Evolutionary conservation across 2,113 vertebrate genomes (phyloP).

Genomic region (Bombycilla garrulus): DNA sequence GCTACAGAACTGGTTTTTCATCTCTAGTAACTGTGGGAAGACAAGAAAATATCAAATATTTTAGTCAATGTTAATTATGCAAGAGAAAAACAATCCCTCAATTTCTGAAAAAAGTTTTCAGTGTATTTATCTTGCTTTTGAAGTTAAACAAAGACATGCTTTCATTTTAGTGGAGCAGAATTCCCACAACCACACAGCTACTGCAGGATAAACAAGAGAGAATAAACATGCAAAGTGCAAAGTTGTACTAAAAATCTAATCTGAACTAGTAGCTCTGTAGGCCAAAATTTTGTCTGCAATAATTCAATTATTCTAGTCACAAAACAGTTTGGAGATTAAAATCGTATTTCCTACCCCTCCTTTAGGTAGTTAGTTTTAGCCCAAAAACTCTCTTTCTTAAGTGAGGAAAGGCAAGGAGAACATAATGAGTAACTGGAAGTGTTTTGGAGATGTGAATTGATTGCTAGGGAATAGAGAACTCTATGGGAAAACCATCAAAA

Average conservation of each 20-base stretch:
- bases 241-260: not conserved
- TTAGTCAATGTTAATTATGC: not conserved
- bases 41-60: not conserved
- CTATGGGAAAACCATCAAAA: not conserved
- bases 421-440: not conserved
- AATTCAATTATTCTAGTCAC: not conserved
- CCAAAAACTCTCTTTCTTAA: not conserved
- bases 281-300: not conserved
- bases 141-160: not conserved
- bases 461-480: not conserved
- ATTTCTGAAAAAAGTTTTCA: not conserved
- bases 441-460: not conserved
- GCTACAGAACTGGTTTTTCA: not conserved
- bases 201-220: not conserved
- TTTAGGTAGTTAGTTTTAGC: not conserved
- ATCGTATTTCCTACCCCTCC: not conserved
- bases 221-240: not conserved
- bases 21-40: not conserved
- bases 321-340: not conserved
- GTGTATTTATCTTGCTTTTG: constrained; percentile 31
- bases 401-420: not conserved
- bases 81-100: not conserved
- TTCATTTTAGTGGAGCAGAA: not conserved
- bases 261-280: not conserved
- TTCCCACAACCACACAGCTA: constrained; percentile 21